These are phyloP conservation scores for Labeo rohita DNA, from an alignment of 2,113 vertebrate genomes.

Conservation along the genomic window DNA sequence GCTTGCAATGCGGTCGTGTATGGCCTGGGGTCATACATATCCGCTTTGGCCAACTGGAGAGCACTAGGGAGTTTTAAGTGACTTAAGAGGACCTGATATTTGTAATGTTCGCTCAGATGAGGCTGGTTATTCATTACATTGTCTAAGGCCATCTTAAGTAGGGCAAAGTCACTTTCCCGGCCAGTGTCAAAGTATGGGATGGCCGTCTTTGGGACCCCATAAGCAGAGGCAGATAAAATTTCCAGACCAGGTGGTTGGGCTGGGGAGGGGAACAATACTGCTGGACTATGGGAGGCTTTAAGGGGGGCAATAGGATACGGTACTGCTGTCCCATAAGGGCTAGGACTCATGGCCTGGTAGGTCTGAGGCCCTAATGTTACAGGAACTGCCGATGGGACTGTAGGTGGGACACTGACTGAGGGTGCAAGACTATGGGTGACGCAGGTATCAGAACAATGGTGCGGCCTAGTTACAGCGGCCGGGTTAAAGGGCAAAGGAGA, in stretches of 20 bases:
- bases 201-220: too few species aligned
- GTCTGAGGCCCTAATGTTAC: neutral
- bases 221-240: too few species aligned
- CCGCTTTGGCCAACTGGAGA: neutral
- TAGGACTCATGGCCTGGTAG: neutral
- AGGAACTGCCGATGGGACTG: neutral
- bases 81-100: neutral
- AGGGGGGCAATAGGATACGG: neutral
- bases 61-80: neutral
- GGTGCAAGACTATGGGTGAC: neutral
- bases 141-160: neutral
- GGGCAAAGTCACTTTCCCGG: too few species aligned
- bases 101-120: neutral
- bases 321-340: neutral
- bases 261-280: neutral
- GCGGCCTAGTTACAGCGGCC: too few species aligned
- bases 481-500: too few species aligned
- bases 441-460: too few species aligned
- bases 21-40: conserved; percentile 12
- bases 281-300: neutral
- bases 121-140: neutral
- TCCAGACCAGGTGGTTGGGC: neutral
- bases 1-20: neutral
- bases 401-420: neutral
- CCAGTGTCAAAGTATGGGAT: too few species aligned